Evolutionary conservation across 2,113 vertebrate species (phyloP).

Genomic region (Prionailurus bengalensis): DNA sequence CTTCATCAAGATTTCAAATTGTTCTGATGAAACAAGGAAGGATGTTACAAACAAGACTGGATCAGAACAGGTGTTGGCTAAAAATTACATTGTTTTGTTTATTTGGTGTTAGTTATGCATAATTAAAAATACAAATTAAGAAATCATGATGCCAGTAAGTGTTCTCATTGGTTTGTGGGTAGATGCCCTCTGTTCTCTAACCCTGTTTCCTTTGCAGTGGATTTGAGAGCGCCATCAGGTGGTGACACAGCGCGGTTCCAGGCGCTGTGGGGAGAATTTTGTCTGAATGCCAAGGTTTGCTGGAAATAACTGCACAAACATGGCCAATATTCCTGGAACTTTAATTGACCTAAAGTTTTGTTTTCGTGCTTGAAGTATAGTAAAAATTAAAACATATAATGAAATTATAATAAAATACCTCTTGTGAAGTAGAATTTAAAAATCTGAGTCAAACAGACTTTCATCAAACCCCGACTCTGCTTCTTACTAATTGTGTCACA

Average conservation of each 20-base stretch:
- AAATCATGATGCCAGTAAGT: background rate
- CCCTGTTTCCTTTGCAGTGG: background rate
- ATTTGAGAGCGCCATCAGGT: background rate
- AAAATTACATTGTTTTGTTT: background rate
- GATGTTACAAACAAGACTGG: background rate
- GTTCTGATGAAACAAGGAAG: background rate
- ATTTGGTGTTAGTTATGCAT: background rate
- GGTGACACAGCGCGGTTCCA: background rate
- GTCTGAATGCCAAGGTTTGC: background rate
- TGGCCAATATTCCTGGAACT: background rate
- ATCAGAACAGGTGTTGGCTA: background rate
- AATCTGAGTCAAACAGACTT: conserved; percentile 14
- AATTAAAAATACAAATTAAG: background rate
- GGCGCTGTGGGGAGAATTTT: background rate
- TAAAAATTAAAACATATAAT: background rate
- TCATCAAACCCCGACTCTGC: background rate
- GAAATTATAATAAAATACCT: background rate
- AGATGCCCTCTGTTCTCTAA: background rate
- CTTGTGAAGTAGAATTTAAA: background rate
- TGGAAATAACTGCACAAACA: background rate
- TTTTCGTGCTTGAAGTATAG: background rate
- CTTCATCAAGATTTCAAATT: background rate
- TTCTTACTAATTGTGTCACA: background rate
- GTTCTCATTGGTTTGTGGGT: background rate
- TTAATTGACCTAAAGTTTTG: background rate